These are phyloP conservation scores for Sepiola atlantica DNA, from an alignment of 2,888 invertebrate genomes.

Conservation along the genomic window DNA sequence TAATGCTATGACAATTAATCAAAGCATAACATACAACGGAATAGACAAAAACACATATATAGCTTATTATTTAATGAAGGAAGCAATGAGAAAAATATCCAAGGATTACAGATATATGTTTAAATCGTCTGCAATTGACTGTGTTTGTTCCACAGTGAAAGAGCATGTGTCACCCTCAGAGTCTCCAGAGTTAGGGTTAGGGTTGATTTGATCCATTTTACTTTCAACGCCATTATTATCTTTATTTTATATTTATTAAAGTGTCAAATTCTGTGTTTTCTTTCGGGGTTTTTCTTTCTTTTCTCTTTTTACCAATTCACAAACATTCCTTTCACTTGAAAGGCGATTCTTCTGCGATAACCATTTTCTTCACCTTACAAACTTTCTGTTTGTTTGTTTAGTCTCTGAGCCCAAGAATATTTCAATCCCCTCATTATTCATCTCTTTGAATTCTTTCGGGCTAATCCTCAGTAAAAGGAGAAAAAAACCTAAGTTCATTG, in stretches of 20 bases:
- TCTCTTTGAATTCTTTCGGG: not conserved
- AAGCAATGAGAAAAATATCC: too few species aligned
- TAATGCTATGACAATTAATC: too few species aligned
- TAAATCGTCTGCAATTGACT: too few species aligned
- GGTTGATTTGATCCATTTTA: too few species aligned
- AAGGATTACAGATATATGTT: too few species aligned
- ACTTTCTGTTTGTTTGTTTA: constrained; percentile 6
- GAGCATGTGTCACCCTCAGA: too few species aligned
- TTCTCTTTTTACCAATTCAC: not conserved
- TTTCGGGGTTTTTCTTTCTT: not conserved
- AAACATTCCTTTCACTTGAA: not conserved
- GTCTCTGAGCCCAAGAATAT: not conserved
- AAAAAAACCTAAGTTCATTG: not conserved
- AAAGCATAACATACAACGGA: too few species aligned
- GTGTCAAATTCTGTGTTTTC: not conserved
- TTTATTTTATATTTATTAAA: not conserved
- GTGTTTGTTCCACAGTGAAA: too few species aligned
- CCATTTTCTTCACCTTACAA: not conserved
- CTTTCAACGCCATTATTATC: not conserved
- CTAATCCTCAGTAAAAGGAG: not conserved
- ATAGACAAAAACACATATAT: too few species aligned
- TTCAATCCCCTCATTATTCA: not conserved
- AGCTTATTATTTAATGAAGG: too few species aligned
- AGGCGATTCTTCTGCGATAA: not conserved
- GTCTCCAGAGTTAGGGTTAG: too few species aligned